Evolutionary conservation across 2,797 vertebrate species (phyloP).

Genomic region (Lepilemur ruficaudatus): DNA sequence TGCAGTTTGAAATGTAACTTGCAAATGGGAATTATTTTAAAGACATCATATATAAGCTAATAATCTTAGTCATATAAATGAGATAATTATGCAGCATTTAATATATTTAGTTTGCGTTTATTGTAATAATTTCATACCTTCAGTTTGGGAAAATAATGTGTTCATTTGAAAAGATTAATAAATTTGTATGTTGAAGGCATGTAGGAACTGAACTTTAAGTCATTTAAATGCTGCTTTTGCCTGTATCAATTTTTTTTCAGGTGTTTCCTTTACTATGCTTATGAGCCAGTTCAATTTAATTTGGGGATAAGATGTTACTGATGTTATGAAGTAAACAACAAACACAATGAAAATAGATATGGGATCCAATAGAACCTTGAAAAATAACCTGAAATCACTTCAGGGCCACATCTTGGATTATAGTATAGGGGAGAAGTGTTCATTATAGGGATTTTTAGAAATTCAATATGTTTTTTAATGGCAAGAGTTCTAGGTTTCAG

Average conservation of each 20-base stretch:
- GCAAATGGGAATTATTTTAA: conserved; percentile 82
- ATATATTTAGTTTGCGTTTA: conserved; percentile 77
- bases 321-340: background rate
- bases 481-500: background rate
- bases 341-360: background rate
- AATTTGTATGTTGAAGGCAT: conserved; percentile 36
- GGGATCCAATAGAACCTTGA: background rate
- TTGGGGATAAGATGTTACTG: background rate
- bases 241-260: background rate
- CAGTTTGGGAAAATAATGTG: conserved; percentile 67
- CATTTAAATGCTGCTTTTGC: conserved; percentile 49
- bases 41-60: conserved; percentile 81
- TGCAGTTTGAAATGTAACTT: conserved; percentile 81
- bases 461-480: background rate
- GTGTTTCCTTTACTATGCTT: background rate
- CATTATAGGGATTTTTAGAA: background rate
- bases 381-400: conserved; percentile 30
- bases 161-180: conserved; percentile 63
- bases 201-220: background rate
- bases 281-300: background rate
- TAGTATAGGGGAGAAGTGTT: background rate
- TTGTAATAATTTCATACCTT: conserved; percentile 75
- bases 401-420: background rate
- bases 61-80: conserved; percentile 78
- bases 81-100: conserved; percentile 73